Conservation (phyloP, 2,888 invertebrate species). For the Heteropelma amictum region DNA sequence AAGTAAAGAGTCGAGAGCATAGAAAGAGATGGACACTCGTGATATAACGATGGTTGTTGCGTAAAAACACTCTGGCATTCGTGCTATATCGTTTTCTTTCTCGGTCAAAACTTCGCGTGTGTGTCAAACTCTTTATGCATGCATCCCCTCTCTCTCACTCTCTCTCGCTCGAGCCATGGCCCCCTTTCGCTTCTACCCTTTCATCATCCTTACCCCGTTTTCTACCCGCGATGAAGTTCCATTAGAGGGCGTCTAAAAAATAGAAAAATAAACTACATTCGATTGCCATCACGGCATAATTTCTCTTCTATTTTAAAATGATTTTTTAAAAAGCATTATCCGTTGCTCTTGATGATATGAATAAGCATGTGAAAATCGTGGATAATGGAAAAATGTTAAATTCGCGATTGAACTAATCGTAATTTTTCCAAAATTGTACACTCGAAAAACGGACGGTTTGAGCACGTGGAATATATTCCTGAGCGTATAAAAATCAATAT, state of each 20-base stretch:
- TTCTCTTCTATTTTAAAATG: no score
- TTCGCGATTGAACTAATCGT: no score
- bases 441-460: no score
- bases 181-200: conserved; percentile 65
- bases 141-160: conserved; percentile 48
- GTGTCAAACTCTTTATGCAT: conserved; percentile 13
- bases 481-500: no score
- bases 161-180: conserved; percentile 58
- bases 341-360: no score
- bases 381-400: no score
- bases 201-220: conserved; percentile 43
- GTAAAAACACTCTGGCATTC: conserved; percentile 64
- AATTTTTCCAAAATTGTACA: no score
- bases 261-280: no score
- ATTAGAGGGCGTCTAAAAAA: background rate
- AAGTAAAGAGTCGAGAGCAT: conserved; percentile 27
- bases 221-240: background rate
- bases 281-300: no score
- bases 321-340: no score
- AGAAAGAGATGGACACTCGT: conserved; percentile 54
- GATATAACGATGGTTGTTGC: conserved; percentile 67
- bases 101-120: conserved; percentile 20
- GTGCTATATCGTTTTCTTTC: conserved; percentile 50
- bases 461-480: no score
- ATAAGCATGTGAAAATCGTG: no score